Conservation (phyloP, 2,888 invertebrate species). For the Drosophila nr. perissopoda region DNA sequence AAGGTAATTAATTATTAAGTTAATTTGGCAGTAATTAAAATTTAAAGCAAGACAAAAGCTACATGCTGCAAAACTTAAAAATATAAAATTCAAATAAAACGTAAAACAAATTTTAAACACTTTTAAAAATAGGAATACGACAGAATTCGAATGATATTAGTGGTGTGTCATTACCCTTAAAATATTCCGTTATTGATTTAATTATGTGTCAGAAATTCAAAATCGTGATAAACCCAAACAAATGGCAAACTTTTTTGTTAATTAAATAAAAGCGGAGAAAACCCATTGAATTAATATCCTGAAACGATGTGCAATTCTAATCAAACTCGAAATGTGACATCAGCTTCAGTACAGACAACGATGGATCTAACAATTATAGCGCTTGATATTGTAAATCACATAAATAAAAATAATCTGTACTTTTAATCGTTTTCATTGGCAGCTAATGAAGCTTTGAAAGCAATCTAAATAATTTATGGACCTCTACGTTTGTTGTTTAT, state of each 20-base stretch:
- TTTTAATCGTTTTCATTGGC: conserved; percentile 12
- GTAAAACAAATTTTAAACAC: background rate
- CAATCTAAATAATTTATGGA: conserved; percentile 59
- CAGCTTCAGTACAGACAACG: background rate
- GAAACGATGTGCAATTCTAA: background rate
- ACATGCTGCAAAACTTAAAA: background rate
- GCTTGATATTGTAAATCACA: background rate
- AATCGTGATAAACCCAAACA: background rate
- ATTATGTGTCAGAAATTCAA: background rate
- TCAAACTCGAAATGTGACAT: conserved; percentile 10
- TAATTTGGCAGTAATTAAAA: background rate
- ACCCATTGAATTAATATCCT: background rate
- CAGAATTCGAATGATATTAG: background rate
- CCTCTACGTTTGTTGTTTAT: conserved; percentile 54
- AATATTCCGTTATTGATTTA: background rate
- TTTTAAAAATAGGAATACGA: background rate
- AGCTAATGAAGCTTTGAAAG: conserved; percentile 50
- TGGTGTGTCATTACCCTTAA: background rate
- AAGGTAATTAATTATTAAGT: background rate
- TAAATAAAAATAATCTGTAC: background rate
- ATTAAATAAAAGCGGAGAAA: background rate
- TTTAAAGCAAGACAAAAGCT: background rate
- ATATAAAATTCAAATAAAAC: background rate
- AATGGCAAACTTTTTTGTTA: background rate
- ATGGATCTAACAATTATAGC: background rate